A percentile compares a stretch with the other conserved stretches of the same genome.
These are phyloP conservation scores for Drosophila jambulina DNA, from an alignment of 1,140 invertebrate genomes.

Conservation along the genomic window DNA sequence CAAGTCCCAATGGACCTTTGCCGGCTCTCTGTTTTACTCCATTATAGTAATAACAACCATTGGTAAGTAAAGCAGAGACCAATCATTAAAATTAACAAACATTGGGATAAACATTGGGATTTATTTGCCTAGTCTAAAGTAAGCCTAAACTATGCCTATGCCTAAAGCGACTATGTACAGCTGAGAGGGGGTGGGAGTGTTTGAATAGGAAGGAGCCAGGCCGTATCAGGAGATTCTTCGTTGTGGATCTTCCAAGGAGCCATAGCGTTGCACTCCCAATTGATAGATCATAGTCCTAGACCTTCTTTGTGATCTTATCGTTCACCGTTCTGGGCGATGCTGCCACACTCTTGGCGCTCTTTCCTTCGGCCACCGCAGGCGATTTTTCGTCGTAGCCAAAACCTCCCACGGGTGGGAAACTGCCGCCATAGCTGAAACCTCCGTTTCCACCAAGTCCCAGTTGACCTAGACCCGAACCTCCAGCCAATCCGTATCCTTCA, in stretches of 20 bases:
- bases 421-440: conserved; percentile 32
- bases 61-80: conserved; percentile 88
- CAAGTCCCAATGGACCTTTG: conserved; percentile 94
- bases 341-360: conserved; percentile 59
- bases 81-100: not conserved
- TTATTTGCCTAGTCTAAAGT: conserved; percentile 47
- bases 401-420: conserved; percentile 15
- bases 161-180: conserved; percentile 41
- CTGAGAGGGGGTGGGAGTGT: not conserved
- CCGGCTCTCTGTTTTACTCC: conserved; percentile 97
- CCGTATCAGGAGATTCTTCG: not conserved
- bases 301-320: conserved; percentile 74
- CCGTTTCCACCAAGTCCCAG: conserved; percentile 47
- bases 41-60: conserved; percentile 99
- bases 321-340: conserved; percentile 47
- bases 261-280: no score
- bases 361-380: conserved; percentile 56
- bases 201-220: not conserved
- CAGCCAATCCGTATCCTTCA: conserved; percentile 72
- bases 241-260: not conserved
- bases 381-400: conserved; percentile 67
- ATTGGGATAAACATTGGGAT: conserved; percentile 4
- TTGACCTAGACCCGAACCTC: conserved; percentile 49
- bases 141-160: conserved; percentile 43
- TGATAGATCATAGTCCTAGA: conserved; percentile 19